These are phyloP conservation scores for Eubucco bourcierii DNA, from an alignment of 2,113 vertebrate genomes.

Conservation along the genomic window DNA sequence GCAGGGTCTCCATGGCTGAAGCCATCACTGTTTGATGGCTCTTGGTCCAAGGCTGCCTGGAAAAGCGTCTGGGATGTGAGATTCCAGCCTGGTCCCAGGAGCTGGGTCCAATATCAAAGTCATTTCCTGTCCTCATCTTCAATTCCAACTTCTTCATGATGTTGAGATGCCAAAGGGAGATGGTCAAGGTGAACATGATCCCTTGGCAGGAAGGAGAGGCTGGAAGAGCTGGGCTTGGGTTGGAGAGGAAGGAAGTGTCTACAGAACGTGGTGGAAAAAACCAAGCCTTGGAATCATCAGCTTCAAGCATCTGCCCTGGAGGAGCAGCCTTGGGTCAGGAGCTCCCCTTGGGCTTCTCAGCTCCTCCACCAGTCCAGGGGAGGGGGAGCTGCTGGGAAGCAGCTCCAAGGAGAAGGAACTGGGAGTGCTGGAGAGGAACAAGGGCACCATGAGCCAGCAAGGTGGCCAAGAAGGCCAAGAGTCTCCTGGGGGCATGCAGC, in stretches of 20 bases:
- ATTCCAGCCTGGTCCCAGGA: neutral
- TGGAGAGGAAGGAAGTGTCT: neutral
- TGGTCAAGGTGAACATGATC: neutral
- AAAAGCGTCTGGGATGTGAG: neutral
- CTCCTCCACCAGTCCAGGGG: neutral
- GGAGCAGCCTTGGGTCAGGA: neutral
- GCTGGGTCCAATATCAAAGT: neutral
- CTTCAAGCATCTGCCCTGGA: neutral
- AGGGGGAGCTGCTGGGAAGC: neutral
- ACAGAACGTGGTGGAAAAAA: neutral
- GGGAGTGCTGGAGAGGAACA: no score
- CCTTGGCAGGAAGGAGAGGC: neutral
- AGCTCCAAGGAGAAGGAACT: no score
- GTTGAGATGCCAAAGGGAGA: neutral
- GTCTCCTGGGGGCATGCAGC: no score
- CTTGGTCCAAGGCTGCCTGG: neutral
- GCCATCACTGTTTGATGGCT: neutral
- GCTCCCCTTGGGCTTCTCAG: fast-evolving
- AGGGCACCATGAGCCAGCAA: no score
- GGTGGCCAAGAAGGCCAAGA: no score
- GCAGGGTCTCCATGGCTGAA: neutral
- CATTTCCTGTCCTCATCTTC: neutral
- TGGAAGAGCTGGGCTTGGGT: neutral
- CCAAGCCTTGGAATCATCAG: neutral
- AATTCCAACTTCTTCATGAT: neutral